A percentile compares a stretch with the other conserved stretches of the same genome.
These are phyloP conservation scores for Helobdella robusta DNA, from an alignment of 2,888 invertebrate genomes.

Conservation along the genomic window DNA sequence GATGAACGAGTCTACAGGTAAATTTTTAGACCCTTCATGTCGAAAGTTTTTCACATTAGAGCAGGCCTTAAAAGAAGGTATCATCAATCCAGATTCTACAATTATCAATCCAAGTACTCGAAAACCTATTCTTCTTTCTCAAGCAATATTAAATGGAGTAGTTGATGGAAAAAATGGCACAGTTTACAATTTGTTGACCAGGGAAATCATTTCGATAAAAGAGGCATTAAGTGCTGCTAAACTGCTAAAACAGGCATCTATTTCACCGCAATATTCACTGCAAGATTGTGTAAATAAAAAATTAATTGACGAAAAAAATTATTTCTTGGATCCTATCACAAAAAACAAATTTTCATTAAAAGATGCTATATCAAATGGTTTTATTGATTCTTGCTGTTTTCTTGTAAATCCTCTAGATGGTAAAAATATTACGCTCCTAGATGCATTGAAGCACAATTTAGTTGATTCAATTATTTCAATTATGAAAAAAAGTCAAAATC, in stretches of 20 bases:
- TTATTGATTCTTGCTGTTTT: too few species aligned
- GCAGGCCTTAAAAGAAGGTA: slow-evolving; percentile 33
- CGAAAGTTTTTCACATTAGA: slow-evolving; percentile 34
- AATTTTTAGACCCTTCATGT: slow-evolving; percentile 35
- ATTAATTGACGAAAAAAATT: neutral
- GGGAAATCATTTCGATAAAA: slow-evolving; percentile 51
- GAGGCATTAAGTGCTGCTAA: slow-evolving; percentile 32
- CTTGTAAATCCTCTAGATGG: too few species aligned
- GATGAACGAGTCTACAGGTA: slow-evolving; percentile 35
- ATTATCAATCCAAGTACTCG: slow-evolving; percentile 34
- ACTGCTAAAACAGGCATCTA: slow-evolving; percentile 16
- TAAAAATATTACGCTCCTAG: too few species aligned
- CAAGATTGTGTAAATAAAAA: too few species aligned
- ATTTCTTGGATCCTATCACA: too few species aligned
- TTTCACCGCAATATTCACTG: too few species aligned
- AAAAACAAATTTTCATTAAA: too few species aligned
- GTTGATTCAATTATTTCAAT: too few species aligned
- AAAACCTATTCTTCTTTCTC: slow-evolving; percentile 30
- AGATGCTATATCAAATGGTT: too few species aligned
- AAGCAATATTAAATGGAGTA: slow-evolving; percentile 33
- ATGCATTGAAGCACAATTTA: too few species aligned
- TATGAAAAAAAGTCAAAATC: too few species aligned
- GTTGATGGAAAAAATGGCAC: slow-evolving; percentile 34
- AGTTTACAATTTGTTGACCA: slow-evolving; percentile 44
- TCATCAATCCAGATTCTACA: slow-evolving; percentile 34